Evolutionary conservation across 30 jellyfish, hydroid and myxozoan genomes (phyloP), one percentile per base, ranked within the genome.

Genomic region (Haliclystus octoradiatus): DNA sequence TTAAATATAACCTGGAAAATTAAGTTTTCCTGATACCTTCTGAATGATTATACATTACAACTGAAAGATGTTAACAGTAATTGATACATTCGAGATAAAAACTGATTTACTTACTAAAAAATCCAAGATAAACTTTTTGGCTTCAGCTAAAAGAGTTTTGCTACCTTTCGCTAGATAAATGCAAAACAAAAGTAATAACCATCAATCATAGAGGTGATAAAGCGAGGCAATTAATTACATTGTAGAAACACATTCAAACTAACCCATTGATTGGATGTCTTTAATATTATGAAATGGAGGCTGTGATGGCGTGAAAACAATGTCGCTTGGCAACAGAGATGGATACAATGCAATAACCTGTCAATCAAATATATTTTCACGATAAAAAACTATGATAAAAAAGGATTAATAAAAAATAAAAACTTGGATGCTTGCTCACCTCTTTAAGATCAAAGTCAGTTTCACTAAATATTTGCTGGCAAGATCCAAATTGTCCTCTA

Each of bases 261-360:
- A 23, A 77, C 91, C 82, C 1, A 86, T 63, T 26, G 66, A 78
- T 24, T 75, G 64, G 70, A 86, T 13, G 67, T 88, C 97, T 67
- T 80, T 81, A 71, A 88, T 88, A 46, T 81, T 78, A 57, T 88
- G 97, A 7, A 79, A 80, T 14, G 73, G 50, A 0, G 97, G 97
- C 28, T 84, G 77, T 9, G 97, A 70, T 14, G 97, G 95, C 67
- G 76, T 78, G 70, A 79, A 88, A 26, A 60, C 80, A 0, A 47
- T 72, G 79, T 88, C 79, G 0, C 79, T 34, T 34, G 97, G 97
- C 97, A 88, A 77, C 83, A 88, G 69, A 19, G 77, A 50, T 27
- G 97, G 97, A 71, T 74, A 80, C 33, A 87, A 71, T 19, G 35
- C 72, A 25, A 87, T 75, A 3, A 87, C 65, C 92, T 78, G 26